Evolutionary conservation across 2,888 invertebrate species (phyloP).

Genomic region (Anoplius nigerrimus): DNA sequence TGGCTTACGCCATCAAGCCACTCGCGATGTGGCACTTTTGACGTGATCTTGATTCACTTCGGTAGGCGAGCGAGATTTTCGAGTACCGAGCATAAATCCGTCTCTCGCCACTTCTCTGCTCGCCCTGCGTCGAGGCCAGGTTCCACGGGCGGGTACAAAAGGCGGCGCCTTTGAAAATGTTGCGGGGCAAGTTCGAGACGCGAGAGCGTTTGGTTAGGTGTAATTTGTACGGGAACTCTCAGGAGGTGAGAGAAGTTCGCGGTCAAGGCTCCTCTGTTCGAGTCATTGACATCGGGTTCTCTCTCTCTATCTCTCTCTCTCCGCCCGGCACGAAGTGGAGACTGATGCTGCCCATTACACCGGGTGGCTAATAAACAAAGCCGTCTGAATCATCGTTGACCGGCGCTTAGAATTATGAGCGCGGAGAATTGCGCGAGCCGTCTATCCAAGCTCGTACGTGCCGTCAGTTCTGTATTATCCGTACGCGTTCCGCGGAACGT

Average conservation of each 20-base stretch:
- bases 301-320: no score
- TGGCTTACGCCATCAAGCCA: no score
- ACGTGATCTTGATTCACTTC: no score
- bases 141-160: no score
- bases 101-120: no score
- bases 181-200: constrained; percentile 36
- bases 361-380: constrained; percentile 50
- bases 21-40: no score
- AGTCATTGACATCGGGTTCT: constrained; percentile 74
- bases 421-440: no score
- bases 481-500: no score
- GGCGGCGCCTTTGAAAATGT: constrained; percentile 49
- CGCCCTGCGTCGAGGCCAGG: background rate
- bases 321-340: constrained; percentile 46
- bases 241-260: constrained; percentile 69
- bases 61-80: background rate
- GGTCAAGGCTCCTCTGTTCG: constrained; percentile 70
- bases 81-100: background rate
- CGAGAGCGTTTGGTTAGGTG: constrained; percentile 42
- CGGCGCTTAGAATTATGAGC: background rate
- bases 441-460: no score
- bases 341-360: constrained; percentile 57
- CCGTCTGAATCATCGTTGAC: constrained; percentile 31
- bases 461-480: no score
- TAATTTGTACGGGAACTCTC: constrained; percentile 56